These are phyloP conservation scores for Chelon labrosus DNA, from an alignment of 2,797 vertebrate species.

Conservation along the genomic window DNA sequence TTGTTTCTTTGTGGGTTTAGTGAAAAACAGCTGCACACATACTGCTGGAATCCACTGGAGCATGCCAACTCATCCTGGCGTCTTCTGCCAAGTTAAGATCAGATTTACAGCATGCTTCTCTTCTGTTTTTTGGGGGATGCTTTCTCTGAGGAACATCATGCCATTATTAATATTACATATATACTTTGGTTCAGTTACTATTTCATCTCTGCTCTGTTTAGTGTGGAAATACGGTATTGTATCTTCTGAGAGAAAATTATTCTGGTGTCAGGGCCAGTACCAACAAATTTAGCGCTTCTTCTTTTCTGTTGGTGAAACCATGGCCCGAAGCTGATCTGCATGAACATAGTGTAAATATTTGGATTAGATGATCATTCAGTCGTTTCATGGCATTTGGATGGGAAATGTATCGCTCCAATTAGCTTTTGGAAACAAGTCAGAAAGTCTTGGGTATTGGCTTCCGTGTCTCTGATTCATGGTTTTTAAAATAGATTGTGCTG, in stretches of 20 bases:
- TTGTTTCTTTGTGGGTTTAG: slow-evolving; percentile 14
- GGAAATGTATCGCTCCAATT: not conserved
- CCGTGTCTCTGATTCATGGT: not conserved
- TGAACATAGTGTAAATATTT: slow-evolving; percentile 1
- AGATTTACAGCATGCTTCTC: slow-evolving; percentile 3
- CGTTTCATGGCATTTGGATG: slow-evolving; percentile 10
- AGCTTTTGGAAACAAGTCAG: not conserved
- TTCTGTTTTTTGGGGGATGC: not conserved
- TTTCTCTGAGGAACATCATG: not conserved
- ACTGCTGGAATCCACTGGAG: slow-evolving; percentile 24
- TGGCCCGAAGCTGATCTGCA: not conserved
- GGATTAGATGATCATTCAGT: not conserved
- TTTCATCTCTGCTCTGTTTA: slow-evolving; percentile 19
- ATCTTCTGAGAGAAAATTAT: not conserved
- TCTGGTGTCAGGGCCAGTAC: slow-evolving; percentile 7
- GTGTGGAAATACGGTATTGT: slow-evolving; percentile 1
- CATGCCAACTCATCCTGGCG: slow-evolving; percentile 28
- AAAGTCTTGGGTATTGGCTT: not conserved
- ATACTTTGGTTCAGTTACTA: not conserved
- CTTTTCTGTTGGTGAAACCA: not conserved
- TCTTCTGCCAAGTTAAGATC: slow-evolving; percentile 28
- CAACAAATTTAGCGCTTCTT: not conserved
- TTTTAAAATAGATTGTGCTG: slow-evolving; percentile 3
- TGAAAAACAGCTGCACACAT: slow-evolving; percentile 46
- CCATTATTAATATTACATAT: not conserved